Conservation (phyloP, 1,140 invertebrate genomes). For the Apolygus lucorum region DNA sequence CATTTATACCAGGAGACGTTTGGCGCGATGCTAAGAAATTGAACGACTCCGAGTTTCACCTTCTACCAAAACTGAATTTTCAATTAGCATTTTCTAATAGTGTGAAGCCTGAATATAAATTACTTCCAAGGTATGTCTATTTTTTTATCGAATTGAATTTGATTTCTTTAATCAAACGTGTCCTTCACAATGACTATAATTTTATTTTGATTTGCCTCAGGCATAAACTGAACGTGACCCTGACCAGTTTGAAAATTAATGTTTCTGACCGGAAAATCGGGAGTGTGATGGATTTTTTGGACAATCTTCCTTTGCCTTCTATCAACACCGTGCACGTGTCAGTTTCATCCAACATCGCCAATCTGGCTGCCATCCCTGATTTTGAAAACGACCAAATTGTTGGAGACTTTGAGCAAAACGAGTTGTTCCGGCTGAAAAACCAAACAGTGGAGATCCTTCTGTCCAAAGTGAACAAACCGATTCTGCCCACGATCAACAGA, state of each 20-base stretch:
- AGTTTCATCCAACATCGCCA: slow-evolving; percentile 23
- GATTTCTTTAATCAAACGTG: too few species aligned
- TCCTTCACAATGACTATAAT: too few species aligned
- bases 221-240: slow-evolving; percentile 65
- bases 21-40: slow-evolving; percentile 62
- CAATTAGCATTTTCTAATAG: slow-evolving; percentile 64
- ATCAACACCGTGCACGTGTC: slow-evolving; percentile 33
- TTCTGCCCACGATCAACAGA: slow-evolving; percentile 17
- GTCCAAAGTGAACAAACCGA: slow-evolving; percentile 18
- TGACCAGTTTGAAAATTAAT: slow-evolving; percentile 65
- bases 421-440: slow-evolving; percentile 41
- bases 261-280: slow-evolving; percentile 64
- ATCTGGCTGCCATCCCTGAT: slow-evolving; percentile 8
- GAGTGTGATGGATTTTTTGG: slow-evolving; percentile 56
- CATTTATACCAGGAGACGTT: slow-evolving; percentile 49
- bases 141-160: too few species aligned
- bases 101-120: slow-evolving; percentile 64
- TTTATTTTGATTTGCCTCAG: slow-evolving; percentile 46
- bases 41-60: slow-evolving; percentile 64
- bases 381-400: slow-evolving; percentile 24
- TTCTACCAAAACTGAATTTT: slow-evolving; percentile 62
- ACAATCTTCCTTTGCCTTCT: slow-evolving; percentile 53
- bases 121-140: slow-evolving; percentile 58
- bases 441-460: slow-evolving; percentile 41
- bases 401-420: slow-evolving; percentile 39